These are phyloP conservation scores for Potamarius usumacintae DNA, from an alignment of 2,113 vertebrate genomes.

Conservation along the genomic window DNA sequence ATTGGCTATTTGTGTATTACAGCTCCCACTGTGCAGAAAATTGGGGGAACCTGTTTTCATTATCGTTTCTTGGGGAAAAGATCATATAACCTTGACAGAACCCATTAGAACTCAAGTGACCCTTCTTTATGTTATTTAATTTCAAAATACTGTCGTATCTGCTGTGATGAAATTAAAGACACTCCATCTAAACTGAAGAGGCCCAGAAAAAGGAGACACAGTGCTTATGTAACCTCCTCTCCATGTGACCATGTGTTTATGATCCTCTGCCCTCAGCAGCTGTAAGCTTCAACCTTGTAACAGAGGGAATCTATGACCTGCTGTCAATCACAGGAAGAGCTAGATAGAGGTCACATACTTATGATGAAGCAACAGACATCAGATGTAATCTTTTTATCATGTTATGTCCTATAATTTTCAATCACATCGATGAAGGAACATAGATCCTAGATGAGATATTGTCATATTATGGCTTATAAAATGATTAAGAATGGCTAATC, in stretches of 20 bases:
- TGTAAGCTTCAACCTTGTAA: conserved; percentile 6
- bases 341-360: not conserved
- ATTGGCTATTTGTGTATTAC: not conserved
- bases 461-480: not conserved
- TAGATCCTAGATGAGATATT: not conserved
- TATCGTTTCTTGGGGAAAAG: not conserved
- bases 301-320: not conserved
- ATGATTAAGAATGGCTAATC: not conserved
- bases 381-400: not conserved
- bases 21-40: not conserved
- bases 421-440: not conserved
- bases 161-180: conserved; percentile 12
- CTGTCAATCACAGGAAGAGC: not conserved
- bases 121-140: not conserved
- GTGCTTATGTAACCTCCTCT: conserved; percentile 28
- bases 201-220: conserved; percentile 19
- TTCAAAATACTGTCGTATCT: not conserved
- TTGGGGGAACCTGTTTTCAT: not conserved
- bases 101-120: not conserved
- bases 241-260: conserved; percentile 6
- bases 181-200: not conserved
- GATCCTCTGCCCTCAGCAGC: not conserved
- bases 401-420: not conserved
- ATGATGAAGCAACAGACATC: not conserved
- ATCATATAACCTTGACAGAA: conserved; percentile 7